Base-by-base conservation (phyloP, 2,888 invertebrate species). In the Rhimphoctona megacephalus region DNA sequence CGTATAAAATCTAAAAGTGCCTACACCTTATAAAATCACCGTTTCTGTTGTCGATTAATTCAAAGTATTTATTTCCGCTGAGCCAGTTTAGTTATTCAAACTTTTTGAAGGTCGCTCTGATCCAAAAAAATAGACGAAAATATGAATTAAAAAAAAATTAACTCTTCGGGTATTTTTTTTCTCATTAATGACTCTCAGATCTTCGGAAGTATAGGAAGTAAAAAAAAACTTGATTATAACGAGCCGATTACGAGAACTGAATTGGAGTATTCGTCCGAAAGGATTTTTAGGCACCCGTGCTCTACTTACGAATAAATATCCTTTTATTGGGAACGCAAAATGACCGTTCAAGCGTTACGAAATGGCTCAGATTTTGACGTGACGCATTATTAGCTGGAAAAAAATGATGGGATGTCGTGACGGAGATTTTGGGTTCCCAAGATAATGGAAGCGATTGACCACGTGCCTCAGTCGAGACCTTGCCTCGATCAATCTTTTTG, bases 1-100 rank as follows among this genome's bases (percentile, higher is more conserved):
- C 67, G 90, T 92, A 92, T 82, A 91, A 92, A 92, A 92, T 87
- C 89, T 90, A 90, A 74, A 80, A 76, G 64, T 80, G 78, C 81
- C 87, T 90, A 90, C 82, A 88, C 70, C 36, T 88, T 79, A 66
- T 66, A 66, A n/a, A 85, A 81, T 81, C 30, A 46, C 43, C 52
- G 36, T 73, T 83, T 85, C 57, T 73, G 30, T 33, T 81, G 57
- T 77, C 83, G 76, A 22, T 74, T 54, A 1, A 61, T 61, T 61
- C 17, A 61, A 30, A 61, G 57, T 57, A 57, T 57, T 57, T 57
- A 25, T 57, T 57, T n/a, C 11, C 61, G 25, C 30, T 30, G 30
- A 30, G 61, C 7, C 61, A 30, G 17, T 2, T 61, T 61, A 17
- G 17, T 61, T 30, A 17, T 61, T 61, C 6, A 6, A 61, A 17